phyloP scores from a whole-genome alignment of 1,140 invertebrate species.

The Diprion similis region DNA sequence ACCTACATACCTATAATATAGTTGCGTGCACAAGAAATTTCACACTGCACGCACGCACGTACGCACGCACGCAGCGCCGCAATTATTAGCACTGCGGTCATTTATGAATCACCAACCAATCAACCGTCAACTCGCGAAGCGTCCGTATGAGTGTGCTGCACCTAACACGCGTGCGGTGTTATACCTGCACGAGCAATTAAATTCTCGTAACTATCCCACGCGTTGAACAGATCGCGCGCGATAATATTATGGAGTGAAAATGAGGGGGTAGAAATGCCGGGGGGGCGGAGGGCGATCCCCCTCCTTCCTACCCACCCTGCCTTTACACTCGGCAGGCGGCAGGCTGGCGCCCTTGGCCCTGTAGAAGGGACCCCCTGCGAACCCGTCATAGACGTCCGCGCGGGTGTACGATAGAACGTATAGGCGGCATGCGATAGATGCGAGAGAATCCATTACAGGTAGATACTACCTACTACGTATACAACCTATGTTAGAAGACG shows the following conservation, averaged over 20 bases:
- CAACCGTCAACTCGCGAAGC: constrained; percentile 33
- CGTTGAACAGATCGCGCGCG: constrained; percentile 39
- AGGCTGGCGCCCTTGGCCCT: constrained; percentile 30
- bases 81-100: too few relatives aligned
- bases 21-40: too few relatives aligned
- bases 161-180: background rate
- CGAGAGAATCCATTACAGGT: too few relatives aligned
- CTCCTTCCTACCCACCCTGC: too few relatives aligned
- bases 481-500: too few relatives aligned
- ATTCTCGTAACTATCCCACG: constrained; percentile 38
- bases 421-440: too few relatives aligned
- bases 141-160: constrained; percentile 20
- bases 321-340: too few relatives aligned
- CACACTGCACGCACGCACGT: too few relatives aligned
- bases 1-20: too few relatives aligned
- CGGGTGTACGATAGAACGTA: constrained; percentile 27
- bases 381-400: constrained; percentile 29
- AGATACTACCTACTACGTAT: too few relatives aligned
- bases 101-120: constrained; percentile 50
- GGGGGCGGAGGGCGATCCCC: constrained; percentile 26
- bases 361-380: constrained; percentile 32
- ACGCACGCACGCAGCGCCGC: too few relatives aligned
- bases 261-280: too few relatives aligned
- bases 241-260: constrained; percentile 36
- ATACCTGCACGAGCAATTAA: constrained; percentile 34